Base-by-base conservation (phyloP, 2,888 invertebrate genomes). In the Atrina japonica region DNA sequence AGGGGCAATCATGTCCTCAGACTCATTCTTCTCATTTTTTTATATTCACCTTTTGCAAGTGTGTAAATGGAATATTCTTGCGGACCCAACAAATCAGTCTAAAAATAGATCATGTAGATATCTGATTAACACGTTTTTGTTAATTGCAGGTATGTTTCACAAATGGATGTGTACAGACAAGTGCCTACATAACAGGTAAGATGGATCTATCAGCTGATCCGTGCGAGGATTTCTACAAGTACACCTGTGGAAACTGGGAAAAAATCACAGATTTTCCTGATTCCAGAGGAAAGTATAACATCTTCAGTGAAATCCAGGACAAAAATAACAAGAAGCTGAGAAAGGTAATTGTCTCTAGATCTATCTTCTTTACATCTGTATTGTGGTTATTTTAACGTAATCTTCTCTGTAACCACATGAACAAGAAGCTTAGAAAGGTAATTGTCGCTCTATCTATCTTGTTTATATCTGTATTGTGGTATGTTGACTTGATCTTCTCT, bases 161-260 rank as follows among this genome's bases (percentile, higher is more conserved):
- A 3, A 63, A 73, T 21, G 53, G 66, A 0, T 88, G 88, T 73
- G 83, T 86, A 27, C 71, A 73, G 27, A 73, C 80, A 3, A 79
- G 82, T 55, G 84, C 85, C 11, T 77, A 78, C 43, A 85, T 88
- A 25, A 59, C 85, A 9, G 58, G 74, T 58, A 84, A 83, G 66
- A 87, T 88, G 86, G 79, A 88, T 63, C 58, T 73, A 6, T 56
- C 73, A 1, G 76, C 75, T 1, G 81, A 87, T 52, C 89, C 89
- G 0, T 89, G 89, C 70, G 66, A 78, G 11, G 82, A 89, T 64
- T 89, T 89, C 75, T 88, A 88, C 73, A 60, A 71, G 35, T 88
- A 82, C 70, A 73, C 86, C 0, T 89, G 89, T 76, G 86, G 86
- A 0, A 77, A 78, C n/a, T 87, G 83, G 84, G 60, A 78, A 9